Conservation (phyloP, 2,113 vertebrate genomes). For the Tor tambroides region DNA sequence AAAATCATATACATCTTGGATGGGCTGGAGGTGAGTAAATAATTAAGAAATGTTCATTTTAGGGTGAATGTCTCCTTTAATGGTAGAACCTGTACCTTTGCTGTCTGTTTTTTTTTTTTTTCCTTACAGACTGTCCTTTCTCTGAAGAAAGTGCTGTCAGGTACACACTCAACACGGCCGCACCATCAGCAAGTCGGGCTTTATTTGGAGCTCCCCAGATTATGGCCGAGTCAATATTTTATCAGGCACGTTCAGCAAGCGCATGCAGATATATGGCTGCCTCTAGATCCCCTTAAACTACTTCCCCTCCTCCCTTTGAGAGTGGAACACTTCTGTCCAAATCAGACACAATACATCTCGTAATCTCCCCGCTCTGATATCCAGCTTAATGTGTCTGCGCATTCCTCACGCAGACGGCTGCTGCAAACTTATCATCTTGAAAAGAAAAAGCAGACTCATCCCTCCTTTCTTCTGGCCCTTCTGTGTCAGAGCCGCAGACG, state of each 20-base stretch:
- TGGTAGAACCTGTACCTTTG: background rate
- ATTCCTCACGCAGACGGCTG: slow-evolving; percentile 34
- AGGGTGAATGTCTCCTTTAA: background rate
- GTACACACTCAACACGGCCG: slow-evolving; percentile 32
- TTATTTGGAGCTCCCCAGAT: slow-evolving; percentile 72
- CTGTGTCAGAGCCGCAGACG: slow-evolving; percentile 27
- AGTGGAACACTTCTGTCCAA: slow-evolving; percentile 37
- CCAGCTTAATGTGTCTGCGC: slow-evolving; percentile 35
- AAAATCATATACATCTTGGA: background rate
- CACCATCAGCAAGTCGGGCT: slow-evolving; percentile 68
- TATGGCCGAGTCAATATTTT: slow-evolving; percentile 77
- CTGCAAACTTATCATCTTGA: slow-evolving; percentile 17
- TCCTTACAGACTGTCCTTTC: background rate
- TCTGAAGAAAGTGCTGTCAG: slow-evolving; percentile 38
- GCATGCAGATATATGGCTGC: slow-evolving; percentile 36
- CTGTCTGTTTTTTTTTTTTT: background rate
- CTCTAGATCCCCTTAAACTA: slow-evolving; percentile 35
- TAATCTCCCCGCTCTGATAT: slow-evolving; percentile 31
- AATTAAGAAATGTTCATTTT: background rate
- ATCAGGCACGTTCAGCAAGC: slow-evolving; percentile 71
- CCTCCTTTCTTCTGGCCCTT: slow-evolving; percentile 25
- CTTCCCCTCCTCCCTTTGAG: slow-evolving; percentile 37
- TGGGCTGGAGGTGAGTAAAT: background rate
- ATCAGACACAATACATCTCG: slow-evolving; percentile 46
- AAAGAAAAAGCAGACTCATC: slow-evolving; percentile 30